Percentiles rank a stretch among this genome's conserved stretches.
Evolutionary conservation across 2,888 invertebrate species (phyloP).

Genomic region (Scaptomyza polygonia): DNA sequence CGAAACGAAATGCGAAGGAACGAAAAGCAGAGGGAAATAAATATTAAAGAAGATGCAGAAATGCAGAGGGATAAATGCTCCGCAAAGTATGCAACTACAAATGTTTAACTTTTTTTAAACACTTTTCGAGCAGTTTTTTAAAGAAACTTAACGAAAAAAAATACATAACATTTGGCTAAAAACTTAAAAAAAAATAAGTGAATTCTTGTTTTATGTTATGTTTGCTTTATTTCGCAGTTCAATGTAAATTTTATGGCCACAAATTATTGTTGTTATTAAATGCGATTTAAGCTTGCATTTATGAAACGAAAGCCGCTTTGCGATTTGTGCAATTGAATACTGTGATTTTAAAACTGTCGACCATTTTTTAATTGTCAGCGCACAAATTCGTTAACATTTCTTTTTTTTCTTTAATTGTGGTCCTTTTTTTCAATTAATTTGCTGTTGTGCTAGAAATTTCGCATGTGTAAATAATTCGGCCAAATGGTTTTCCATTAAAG

Average conservation of each 20-base stretch:
- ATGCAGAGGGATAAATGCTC: slow-evolving; percentile 22
- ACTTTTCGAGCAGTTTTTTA: no score
- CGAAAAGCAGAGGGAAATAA: slow-evolving; percentile 17
- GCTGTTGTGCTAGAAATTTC: slow-evolving; percentile 34
- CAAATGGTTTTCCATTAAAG: slow-evolving; percentile 73
- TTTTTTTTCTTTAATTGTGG: slow-evolving; percentile 29
- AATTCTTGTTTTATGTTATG: not conserved
- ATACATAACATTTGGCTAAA: no score
- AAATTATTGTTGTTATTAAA: slow-evolving; percentile 64
- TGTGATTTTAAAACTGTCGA: slow-evolving; percentile 32
- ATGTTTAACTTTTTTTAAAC: slow-evolving; percentile 26
- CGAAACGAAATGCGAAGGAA: slow-evolving; percentile 32
- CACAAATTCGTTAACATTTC: slow-evolving; percentile 20
- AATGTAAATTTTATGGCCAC: slow-evolving; percentile 9
- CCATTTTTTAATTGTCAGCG: slow-evolving; percentile 59
- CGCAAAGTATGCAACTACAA: slow-evolving; percentile 60
- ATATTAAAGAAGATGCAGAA: slow-evolving; percentile 50
- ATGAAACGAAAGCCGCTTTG: slow-evolving; percentile 52
- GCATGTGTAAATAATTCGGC: slow-evolving; percentile 47
- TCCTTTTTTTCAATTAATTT: slow-evolving; percentile 15
- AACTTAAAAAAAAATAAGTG: no score
- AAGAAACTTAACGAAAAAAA: no score
- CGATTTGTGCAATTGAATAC: slow-evolving; percentile 46
- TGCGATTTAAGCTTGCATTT: slow-evolving; percentile 67
- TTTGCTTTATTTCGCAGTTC: not conserved